Base-by-base conservation (phyloP, 2,888 invertebrate species). In the Tricholauxania praeusta region DNA sequence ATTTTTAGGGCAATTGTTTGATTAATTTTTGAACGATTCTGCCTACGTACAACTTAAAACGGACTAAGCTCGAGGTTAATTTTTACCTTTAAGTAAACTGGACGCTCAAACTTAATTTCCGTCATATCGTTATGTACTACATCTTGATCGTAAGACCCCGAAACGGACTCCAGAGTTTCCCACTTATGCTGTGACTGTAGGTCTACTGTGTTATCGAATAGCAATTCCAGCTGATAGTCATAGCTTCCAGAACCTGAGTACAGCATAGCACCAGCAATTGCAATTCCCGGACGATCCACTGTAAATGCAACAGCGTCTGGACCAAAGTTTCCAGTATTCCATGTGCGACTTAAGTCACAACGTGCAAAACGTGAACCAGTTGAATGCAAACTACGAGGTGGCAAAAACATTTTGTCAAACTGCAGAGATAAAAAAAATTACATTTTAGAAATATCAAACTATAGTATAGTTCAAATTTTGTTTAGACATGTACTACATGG, bases 241-340 rank as follows among this genome's bases (percentile, higher is more conserved):
- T 96, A 96, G 80, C 91, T 92, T 1, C 96, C 96, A 3, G 93
- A 91, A 0, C 98, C 98, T 1, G 95, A 95, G 85, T 96, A 99
- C 48, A 98, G 92, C 80, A 94, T 94, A 5, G 94, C 94, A 1
- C 98, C 99, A 47, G 94, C 94, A 55, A 99, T 91, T 32, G 94
- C 92, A 63, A 98, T 92, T 3, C 98, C 98, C 0, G 94, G 90
- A 22, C 94, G 90, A 88, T 99, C 98, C 12, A 98, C 97, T 51
- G 94, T 93, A 83, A 98, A 97, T 82, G 96, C 96, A 81, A 99
- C 94, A 0, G 98, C 98, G 88, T 99, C 99, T 0, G 98, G 96
- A 12, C 96, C 96, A 48, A 98, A 98, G 85, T 96, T 97, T 5
- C 98, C 97, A 0, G 98, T 97, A 86, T 98, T 98, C 99, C 99